Percentiles rank a stretch among this genome's conserved stretches.
phyloP scores from a whole-genome alignment of 1,140 invertebrate genomes.

The Drosophila dunni region DNA sequence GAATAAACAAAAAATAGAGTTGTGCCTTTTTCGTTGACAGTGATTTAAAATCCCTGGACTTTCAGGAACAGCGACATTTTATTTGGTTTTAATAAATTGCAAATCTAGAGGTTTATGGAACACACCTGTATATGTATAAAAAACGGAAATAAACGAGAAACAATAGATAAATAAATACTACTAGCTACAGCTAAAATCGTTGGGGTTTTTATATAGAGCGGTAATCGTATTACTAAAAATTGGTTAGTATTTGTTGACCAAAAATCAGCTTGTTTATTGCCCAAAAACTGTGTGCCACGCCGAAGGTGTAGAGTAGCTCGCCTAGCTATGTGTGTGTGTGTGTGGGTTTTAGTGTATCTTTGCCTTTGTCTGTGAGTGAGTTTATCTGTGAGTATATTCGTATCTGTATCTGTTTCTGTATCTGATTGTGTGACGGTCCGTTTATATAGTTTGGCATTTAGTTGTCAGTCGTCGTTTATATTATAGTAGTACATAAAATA shows the following conservation, averaged over 20 bases:
- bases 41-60: too few relatives aligned
- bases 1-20: too few relatives aligned
- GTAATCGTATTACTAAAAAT: slow-evolving; percentile 39
- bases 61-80: too few relatives aligned
- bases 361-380: slow-evolving; percentile 12
- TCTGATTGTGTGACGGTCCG: slow-evolving; percentile 12
- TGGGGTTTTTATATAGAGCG: slow-evolving; percentile 31
- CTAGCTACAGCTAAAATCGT: slow-evolving; percentile 43
- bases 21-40: too few relatives aligned
- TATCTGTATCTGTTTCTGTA: slow-evolving; percentile 16
- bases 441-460: slow-evolving; percentile 22
- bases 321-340: slow-evolving; percentile 20
- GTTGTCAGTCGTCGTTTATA: slow-evolving; percentile 25
- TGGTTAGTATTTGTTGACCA: slow-evolving; percentile 40
- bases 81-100: too few relatives aligned
- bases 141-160: slow-evolving; percentile 50
- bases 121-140: slow-evolving; percentile 5
- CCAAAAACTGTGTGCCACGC: slow-evolving; percentile 52
- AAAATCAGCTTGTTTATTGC: slow-evolving; percentile 40
- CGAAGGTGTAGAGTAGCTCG: slow-evolving; percentile 43
- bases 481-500: slow-evolving; percentile 38
- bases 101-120: too few relatives aligned
- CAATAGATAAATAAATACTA: slow-evolving; percentile 42
- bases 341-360: slow-evolving; percentile 16
- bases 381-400: slow-evolving; percentile 3